These are phyloP conservation scores for Lysandra coridon DNA, from an alignment of 2,888 invertebrate genomes.

Conservation along the genomic window DNA sequence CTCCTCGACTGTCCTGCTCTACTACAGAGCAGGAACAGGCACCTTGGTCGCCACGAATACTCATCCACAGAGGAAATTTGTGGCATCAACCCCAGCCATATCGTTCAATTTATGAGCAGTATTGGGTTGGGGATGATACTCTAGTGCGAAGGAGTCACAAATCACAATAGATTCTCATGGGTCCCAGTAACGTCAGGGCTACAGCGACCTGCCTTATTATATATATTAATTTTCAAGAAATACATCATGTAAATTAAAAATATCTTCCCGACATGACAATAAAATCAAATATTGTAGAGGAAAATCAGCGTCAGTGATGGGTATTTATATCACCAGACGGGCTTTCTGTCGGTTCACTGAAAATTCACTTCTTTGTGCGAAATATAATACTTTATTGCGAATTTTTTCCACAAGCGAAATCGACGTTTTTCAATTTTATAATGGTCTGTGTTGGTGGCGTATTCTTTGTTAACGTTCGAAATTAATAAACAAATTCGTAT, in stretches of 20 bases:
- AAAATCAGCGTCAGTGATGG: neutral
- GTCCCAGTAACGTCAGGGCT: too few species aligned
- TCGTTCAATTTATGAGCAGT: too few species aligned
- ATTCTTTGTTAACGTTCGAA: neutral
- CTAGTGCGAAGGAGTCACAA: too few species aligned
- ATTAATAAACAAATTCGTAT: neutral
- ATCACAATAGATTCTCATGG: too few species aligned
- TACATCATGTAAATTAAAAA: neutral
- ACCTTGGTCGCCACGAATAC: too few species aligned
- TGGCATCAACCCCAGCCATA: too few species aligned
- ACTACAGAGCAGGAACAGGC: too few species aligned
- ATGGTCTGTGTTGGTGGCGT: neutral
- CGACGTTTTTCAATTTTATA: neutral
- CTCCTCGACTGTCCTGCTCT: too few species aligned
- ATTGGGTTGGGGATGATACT: too few species aligned
- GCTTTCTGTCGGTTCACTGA: neutral
- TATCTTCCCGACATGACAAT: neutral
- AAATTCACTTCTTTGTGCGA: neutral
- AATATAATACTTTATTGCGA: constrained; percentile 17
- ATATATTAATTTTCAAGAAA: too few species aligned
- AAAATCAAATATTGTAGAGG: neutral
- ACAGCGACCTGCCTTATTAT: too few species aligned
- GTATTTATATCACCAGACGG: neutral
- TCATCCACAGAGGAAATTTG: too few species aligned
- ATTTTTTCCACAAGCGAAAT: neutral